Base-by-base conservation (phyloP, 2,113 vertebrate species). In the Xyrauchen texanus region DNA sequence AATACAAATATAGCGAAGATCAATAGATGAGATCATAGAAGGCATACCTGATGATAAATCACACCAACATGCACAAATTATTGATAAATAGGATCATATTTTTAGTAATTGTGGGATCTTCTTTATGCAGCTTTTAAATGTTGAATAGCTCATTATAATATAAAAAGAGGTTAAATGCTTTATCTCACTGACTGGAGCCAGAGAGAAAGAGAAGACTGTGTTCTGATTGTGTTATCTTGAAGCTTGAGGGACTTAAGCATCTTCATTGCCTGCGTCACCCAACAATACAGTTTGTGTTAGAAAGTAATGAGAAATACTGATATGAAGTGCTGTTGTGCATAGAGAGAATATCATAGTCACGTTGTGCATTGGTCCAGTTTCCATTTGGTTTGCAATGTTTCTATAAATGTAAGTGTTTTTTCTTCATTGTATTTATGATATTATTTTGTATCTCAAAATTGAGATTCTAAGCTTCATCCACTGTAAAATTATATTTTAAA, bases 141-240 rank as follows among this genome's bases (percentile, higher is more conserved):
- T 78, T 76, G 34, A 70, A 81, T 81, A 69, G 42, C 76, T 77
- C 10, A 77, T 84, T 82, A 81, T 49, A 81, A 84, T 84, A 61
- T 81, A 76, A 84, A 84, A 64, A 65, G 76, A n/a, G 49, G 3
- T 12, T 62, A 21, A 57, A 61, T 52, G 65, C 69, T 4, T 79
- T 77, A 71, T 81, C 61, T 79, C 16, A 61, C 34, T 47, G 58
- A 65, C 65, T 8, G 65, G 21, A 61, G 78, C 69, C 65, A 21
- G 21, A 76, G 78, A 84, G 75, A 34, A 34, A 62, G 16, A 45
- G 49, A 66, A 11, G 76, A 7, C 76, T 63, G 63, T 73, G 70
- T 47, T 15, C 42, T 66, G 58, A 21, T 46, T 69, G 51, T 9
- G 73, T 53, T 64, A 49, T 12, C 9, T 34, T 58, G 65, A 53